Percentiles rank a stretch among this genome's conserved stretches.
Evolutionary conservation across 2,113 vertebrate species (phyloP).

Genomic region (rat (Rattus norvegicus)): DNA sequence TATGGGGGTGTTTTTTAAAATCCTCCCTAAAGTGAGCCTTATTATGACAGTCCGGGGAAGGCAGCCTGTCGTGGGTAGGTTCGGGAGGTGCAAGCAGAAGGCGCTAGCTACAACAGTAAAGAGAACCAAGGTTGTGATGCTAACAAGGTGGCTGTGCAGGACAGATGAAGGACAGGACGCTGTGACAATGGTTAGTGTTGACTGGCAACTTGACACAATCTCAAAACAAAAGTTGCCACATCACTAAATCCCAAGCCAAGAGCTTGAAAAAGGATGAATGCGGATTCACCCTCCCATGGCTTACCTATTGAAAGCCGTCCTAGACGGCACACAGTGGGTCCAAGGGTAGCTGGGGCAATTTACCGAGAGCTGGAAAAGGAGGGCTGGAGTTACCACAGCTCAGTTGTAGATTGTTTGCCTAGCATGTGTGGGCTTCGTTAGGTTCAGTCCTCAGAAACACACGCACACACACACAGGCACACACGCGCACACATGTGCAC

Average conservation of each 20-base stretch:
- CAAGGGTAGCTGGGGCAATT: background rate
- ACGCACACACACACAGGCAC: background rate
- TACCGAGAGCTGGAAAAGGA: background rate
- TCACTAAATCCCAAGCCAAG: background rate
- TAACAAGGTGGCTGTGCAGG: background rate
- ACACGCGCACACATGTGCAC: background rate
- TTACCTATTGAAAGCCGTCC: background rate
- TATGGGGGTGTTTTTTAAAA: background rate
- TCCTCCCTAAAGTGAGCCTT: constrained; percentile 41
- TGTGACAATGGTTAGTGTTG: no score
- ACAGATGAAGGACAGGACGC: background rate
- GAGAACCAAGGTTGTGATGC: background rate
- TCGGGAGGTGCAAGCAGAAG: constrained; percentile 31
- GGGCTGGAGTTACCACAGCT: background rate
- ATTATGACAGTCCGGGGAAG: background rate
- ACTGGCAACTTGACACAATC: no score
- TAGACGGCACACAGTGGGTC: background rate
- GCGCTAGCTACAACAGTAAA: background rate
- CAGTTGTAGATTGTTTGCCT: background rate
- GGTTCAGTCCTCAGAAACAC: background rate
- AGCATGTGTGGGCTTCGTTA: background rate
- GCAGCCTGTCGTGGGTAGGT: background rate
- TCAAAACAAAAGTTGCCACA: background rate
- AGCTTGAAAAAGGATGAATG: background rate
- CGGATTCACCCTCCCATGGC: background rate